Evolutionary conservation across 2,888 invertebrate species (phyloP).

Genomic region (Sepiola atlantica): DNA sequence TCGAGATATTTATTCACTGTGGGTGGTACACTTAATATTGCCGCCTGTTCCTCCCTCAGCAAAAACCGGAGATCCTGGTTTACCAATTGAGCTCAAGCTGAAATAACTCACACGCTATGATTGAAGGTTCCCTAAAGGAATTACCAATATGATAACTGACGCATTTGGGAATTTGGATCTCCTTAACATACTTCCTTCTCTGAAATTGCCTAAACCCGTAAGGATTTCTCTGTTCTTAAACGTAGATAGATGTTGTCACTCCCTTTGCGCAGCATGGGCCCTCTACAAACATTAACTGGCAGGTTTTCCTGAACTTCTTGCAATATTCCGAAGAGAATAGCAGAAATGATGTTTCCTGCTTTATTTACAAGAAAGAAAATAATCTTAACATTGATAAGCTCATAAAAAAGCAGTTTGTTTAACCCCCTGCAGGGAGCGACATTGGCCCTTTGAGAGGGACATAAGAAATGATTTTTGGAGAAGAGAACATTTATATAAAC

Average conservation of each 20-base stretch:
- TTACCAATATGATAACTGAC: not conserved
- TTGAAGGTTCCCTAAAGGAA: not conserved
- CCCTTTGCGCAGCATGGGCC: not conserved
- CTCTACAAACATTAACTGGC: not conserved
- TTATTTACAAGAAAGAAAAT: not conserved
- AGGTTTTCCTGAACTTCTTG: not conserved
- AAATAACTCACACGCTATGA: not conserved
- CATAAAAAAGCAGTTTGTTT: not conserved
- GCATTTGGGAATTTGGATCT: not conserved
- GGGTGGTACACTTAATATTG: too few species aligned
- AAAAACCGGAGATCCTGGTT: not conserved
- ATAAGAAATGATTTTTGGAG: not conserved
- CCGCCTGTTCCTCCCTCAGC: too few species aligned
- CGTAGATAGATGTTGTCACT: not conserved
- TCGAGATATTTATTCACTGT: too few species aligned
- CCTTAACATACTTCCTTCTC: not conserved
- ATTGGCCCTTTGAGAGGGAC: conserved; percentile 8
- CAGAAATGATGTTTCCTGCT: not conserved
- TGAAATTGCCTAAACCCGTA: not conserved
- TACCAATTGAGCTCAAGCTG: not conserved
- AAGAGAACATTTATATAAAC: not conserved
- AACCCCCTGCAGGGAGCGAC: not conserved
- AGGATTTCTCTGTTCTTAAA: not conserved
- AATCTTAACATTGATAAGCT: not conserved
- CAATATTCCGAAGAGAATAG: not conserved